Conservation (phyloP, 2,797 vertebrate genomes). For the Buceros bicornis region DNA sequence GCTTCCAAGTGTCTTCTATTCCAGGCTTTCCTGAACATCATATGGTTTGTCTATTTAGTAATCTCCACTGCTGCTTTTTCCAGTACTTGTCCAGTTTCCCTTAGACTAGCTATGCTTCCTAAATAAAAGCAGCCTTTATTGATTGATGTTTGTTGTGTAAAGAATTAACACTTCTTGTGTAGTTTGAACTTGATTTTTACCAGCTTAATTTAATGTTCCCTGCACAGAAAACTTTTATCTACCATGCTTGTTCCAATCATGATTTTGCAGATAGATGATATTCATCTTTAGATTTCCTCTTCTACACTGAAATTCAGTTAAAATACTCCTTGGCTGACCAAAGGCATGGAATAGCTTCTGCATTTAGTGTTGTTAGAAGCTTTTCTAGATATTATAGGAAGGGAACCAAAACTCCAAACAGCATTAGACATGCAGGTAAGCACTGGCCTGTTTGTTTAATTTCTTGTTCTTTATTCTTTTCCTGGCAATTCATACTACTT, state of each 20-base stretch:
- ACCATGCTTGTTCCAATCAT: not conserved
- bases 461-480: not conserved
- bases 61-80: not conserved
- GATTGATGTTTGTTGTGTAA: not conserved
- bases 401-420: not conserved
- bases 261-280: not conserved
- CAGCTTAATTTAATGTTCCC: not conserved
- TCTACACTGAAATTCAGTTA: not conserved
- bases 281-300: not conserved
- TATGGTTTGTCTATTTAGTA: conserved; percentile 29
- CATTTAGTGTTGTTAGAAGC: not conserved
- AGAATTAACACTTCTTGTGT: not conserved
- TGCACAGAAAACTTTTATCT: not conserved
- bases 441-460: not conserved
- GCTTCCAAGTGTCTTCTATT: conserved; percentile 28
- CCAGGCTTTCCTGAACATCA: conserved; percentile 36
- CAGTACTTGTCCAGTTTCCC: not conserved
- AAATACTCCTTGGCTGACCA: not conserved
- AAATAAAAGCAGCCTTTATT: not conserved
- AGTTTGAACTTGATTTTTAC: not conserved
- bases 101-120: not conserved
- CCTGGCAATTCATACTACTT: not conserved
- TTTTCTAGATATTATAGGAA: not conserved
- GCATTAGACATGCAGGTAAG: not conserved
- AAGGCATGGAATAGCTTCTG: not conserved